Conservation (phyloP, 2,888 invertebrate genomes). For the Scaptomyza tumidula region DNA sequence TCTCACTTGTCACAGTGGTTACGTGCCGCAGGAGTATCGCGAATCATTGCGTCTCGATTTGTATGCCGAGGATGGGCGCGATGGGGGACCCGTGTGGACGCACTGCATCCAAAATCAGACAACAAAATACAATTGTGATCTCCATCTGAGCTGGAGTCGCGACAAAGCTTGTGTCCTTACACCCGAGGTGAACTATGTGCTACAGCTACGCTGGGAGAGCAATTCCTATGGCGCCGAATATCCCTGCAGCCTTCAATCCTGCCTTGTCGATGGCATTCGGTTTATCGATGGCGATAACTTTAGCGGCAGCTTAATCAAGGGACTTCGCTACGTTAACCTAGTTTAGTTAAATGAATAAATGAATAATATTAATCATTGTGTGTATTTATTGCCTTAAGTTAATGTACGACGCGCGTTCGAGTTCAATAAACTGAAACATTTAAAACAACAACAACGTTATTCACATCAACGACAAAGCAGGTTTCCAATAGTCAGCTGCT, state of each 20-base stretch:
- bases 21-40: slow-evolving; percentile 74
- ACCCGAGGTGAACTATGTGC: slow-evolving; percentile 80
- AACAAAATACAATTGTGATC: slow-evolving; percentile 83
- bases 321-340: slow-evolving; percentile 81
- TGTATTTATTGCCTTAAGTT: slow-evolving; percentile 72
- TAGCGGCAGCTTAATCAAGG: slow-evolving; percentile 82
- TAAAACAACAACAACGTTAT: slow-evolving; percentile 13
- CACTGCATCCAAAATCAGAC: slow-evolving; percentile 72
- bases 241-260: slow-evolving; percentile 82
- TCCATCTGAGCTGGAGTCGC: slow-evolving; percentile 78
- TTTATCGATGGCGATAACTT: slow-evolving; percentile 78
- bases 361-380: not conserved
- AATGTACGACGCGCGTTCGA: slow-evolving; percentile 49
- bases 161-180: slow-evolving; percentile 78
- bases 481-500: slow-evolving; percentile 43
- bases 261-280: slow-evolving; percentile 76
- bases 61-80: slow-evolving; percentile 44
- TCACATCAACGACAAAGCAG: slow-evolving; percentile 51
- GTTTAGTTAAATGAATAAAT: slow-evolving; percentile 58
- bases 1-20: slow-evolving; percentile 46
- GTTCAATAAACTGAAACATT: slow-evolving; percentile 77
- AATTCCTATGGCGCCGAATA: slow-evolving; percentile 83
- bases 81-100: slow-evolving; percentile 68
- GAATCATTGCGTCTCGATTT: slow-evolving; percentile 81
- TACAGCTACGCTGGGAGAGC: slow-evolving; percentile 81